These are phyloP conservation scores for Lytechinus variegatus DNA, from an alignment of 35 echinoderm and acorn worm genomes.

Conservation along the genomic window DNA sequence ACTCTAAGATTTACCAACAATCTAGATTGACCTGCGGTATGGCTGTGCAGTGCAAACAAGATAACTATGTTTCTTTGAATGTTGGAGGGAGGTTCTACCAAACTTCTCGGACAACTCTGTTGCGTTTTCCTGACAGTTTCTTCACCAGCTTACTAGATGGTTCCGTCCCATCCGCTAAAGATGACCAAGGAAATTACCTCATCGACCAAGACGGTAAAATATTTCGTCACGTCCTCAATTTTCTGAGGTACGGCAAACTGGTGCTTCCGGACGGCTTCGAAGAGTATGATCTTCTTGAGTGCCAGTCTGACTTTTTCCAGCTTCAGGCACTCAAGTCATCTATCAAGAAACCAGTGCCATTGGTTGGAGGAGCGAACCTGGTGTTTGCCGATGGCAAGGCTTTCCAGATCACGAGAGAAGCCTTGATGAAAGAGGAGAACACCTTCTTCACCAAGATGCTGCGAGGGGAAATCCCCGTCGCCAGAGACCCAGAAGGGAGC, in stretches of 20 bases:
- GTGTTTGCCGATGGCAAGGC: neutral
- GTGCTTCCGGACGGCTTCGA: slow-evolving; percentile 67
- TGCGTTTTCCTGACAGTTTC: neutral
- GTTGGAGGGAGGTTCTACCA: neutral
- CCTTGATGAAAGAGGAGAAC: no score
- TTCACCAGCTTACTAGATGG: neutral
- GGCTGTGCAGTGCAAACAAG: no score
- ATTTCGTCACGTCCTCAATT: slow-evolving; percentile 75
- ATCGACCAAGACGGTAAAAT: slow-evolving; percentile 68
- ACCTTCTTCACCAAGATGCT: no score
- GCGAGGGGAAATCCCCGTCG: neutral
- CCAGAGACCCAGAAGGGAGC: neutral
- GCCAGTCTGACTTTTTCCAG: slow-evolving; percentile 64
- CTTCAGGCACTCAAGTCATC: neutral
- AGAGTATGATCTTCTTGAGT: slow-evolving; percentile 61
- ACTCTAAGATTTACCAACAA: no score
- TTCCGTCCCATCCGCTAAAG: no score
- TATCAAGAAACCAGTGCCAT: neutral
- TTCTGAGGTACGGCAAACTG: slow-evolving; percentile 58
- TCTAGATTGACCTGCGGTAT: no score
- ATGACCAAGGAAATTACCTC: no score
- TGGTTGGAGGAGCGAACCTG: neutral
- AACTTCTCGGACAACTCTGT: neutral
- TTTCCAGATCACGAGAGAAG: no score
- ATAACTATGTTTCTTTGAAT: neutral